These are phyloP conservation scores for Meriones unguiculatus DNA, from an alignment of 2,113 vertebrate genomes.

Conservation along the genomic window DNA sequence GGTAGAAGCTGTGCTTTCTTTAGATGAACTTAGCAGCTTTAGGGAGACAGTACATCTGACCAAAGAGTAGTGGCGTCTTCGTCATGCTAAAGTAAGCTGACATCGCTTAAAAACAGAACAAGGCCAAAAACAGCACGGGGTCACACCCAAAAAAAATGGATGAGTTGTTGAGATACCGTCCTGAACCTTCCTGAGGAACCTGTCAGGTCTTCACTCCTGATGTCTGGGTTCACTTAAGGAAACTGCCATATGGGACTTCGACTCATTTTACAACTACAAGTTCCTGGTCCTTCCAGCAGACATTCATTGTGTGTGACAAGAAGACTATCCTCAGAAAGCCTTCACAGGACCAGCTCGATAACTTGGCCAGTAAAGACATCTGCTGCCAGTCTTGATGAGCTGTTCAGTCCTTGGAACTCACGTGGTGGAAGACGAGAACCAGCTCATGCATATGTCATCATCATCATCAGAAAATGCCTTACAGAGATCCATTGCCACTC, in stretches of 20 bases:
- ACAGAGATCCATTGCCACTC: background rate
- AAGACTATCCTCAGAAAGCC: background rate
- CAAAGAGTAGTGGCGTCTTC: background rate
- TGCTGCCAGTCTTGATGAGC: background rate
- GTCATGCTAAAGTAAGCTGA: constrained; percentile 13
- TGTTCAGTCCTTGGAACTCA: background rate
- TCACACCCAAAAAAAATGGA: constrained; percentile 25
- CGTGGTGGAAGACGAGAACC: too few species aligned
- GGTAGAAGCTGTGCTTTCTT: background rate
- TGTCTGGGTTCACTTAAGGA: background rate
- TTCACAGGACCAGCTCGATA: too few species aligned
- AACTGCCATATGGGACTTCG: accelerated
- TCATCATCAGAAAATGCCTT: background rate
- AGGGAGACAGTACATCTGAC: background rate
- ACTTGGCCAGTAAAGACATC: background rate
- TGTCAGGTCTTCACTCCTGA: background rate
- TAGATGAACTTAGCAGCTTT: background rate
- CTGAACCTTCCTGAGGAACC: background rate
- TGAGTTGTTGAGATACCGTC: constrained; percentile 22
- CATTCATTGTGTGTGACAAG: background rate
- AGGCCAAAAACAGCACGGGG: constrained; percentile 4
- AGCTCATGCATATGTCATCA: background rate
- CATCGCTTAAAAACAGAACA: constrained; percentile 45
- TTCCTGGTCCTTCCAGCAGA: background rate
- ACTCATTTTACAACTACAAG: background rate